A percentile compares a stretch with the other conserved stretches of the same genome.
Evolutionary conservation across 2,888 invertebrate genomes (phyloP).

Genomic region (Tachina grossa): DNA sequence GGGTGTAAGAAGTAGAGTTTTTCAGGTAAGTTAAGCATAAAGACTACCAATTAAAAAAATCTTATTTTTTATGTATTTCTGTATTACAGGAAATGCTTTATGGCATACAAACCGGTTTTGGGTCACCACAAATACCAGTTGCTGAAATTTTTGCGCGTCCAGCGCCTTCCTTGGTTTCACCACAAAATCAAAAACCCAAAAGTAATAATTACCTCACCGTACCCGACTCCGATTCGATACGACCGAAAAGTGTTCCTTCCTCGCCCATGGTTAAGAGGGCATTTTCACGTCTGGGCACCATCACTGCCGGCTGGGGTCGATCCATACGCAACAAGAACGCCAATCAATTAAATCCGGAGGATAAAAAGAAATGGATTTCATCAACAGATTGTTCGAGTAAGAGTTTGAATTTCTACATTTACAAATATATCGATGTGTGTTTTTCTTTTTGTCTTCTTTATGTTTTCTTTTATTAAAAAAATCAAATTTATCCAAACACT

Average conservation of each 20-base stretch:
- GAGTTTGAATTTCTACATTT: constrained; percentile 81
- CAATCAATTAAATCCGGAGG: constrained; percentile 91
- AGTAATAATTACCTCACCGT: constrained; percentile 97
- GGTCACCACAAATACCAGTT: constrained; percentile 96
- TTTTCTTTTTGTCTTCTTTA: constrained; percentile 71
- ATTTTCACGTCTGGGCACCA: constrained; percentile 94
- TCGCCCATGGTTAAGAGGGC: constrained; percentile 97
- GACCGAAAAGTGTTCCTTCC: constrained; percentile 95
- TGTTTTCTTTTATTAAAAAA: constrained; percentile 63
- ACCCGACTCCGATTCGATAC: constrained; percentile 93
- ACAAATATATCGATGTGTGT: constrained; percentile 81
- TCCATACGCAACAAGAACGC: constrained; percentile 93
- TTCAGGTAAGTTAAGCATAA: constrained; percentile 78
- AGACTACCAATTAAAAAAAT: too few relatives aligned
- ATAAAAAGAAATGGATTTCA: constrained; percentile 95
- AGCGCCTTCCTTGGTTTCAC: constrained; percentile 92
- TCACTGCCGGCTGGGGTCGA: constrained; percentile 95
- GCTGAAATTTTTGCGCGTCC: constrained; percentile 93
- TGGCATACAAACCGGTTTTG: constrained; percentile 96
- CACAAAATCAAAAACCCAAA: constrained; percentile 92
- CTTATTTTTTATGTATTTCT: too few relatives aligned
- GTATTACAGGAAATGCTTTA: constrained; percentile 92
- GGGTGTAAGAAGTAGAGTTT: constrained; percentile 93
- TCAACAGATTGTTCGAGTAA: constrained; percentile 96
- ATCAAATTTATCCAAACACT: constrained; percentile 55